Base-by-base conservation (phyloP, 2,888 invertebrate species). In the Malachius bipustulatus region DNA sequence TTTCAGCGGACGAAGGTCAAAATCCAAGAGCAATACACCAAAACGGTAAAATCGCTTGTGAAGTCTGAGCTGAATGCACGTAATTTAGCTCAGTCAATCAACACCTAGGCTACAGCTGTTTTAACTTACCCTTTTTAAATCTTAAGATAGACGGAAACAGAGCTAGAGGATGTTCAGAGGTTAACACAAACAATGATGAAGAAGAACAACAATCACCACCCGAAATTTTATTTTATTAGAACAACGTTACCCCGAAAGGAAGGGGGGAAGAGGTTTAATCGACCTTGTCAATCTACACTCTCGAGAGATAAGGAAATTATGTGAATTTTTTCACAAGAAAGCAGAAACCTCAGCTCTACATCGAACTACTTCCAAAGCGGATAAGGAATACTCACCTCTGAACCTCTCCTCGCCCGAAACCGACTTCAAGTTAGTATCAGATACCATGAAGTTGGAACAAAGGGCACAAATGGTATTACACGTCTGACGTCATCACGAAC, bases 1-100 rank as follows among this genome's bases (percentile, higher is more conserved):
- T 19, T 19, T 19, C n/a, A 19, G n/a, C 24, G 24, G 24, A n/a
- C 24, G 6, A 19, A 19, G 24, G 6, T 19, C 6, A 6, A 8
- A n/a, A n/a, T 8, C n/a, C 24, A 19, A 19, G 6, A 19, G 24
- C 24, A 19, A 19, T 19, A 8, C n/a, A 19, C 24, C 6, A 6
- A 19, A 19, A 19, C 6, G 24, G 6, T 19, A 19, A 19, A n/a
- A 19, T 19, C 24, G 6, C n/a, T 19, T 8, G 6, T 19, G n/a
- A 19, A 19, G n/a, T 19, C 24, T 19, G 24, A 19, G n/a, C n/a
- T 19, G 24, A 19, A 19, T 19, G 24, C 24, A 19, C 6, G 24
- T 8, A 19, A 19, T 19, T 8, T n/a, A n/a, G n/a, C n/a, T n/a
- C 24, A 19, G n/a, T 6, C 24, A 19, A 19, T 19, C n/a, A 19